Evolutionary conservation across 2,888 invertebrate species (phyloP).

Genomic region (Protula sp.): DNA sequence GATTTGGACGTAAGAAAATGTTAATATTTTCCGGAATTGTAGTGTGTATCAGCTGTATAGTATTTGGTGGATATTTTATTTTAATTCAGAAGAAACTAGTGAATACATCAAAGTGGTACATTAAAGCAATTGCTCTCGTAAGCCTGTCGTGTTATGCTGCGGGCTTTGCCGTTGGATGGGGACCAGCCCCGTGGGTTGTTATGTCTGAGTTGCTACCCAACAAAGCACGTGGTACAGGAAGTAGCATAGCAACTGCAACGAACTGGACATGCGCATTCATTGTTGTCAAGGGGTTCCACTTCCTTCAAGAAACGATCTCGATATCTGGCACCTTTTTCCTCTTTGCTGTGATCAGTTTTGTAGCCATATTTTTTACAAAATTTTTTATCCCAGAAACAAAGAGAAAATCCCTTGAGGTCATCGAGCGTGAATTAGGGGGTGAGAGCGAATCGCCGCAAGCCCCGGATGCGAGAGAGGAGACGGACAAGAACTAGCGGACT

Average conservation of each 20-base stretch:
- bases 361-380: slow-evolving; percentile 74
- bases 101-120: too few relatives aligned
- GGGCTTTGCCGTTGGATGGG: slow-evolving; percentile 53
- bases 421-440: too few relatives aligned
- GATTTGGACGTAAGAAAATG: slow-evolving; percentile 80
- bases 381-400: slow-evolving; percentile 86
- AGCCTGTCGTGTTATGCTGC: slow-evolving; percentile 48
- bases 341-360: slow-evolving; percentile 68
- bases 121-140: slow-evolving; percentile 40
- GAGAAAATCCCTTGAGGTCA: slow-evolving; percentile 86
- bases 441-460: too few relatives aligned
- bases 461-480: too few relatives aligned
- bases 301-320: slow-evolving; percentile 36
- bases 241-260: slow-evolving; percentile 80
- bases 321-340: slow-evolving; percentile 64
- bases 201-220: slow-evolving; percentile 62
- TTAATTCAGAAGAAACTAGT: slow-evolving; percentile 13
- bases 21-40: slow-evolving; percentile 72
- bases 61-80: slow-evolving; percentile 44
- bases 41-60: slow-evolving; percentile 40
- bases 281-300: slow-evolving; percentile 45
- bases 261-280: slow-evolving; percentile 59
- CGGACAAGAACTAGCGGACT: too few relatives aligned
- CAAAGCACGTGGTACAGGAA: slow-evolving; percentile 81
- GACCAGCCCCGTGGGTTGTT: slow-evolving; percentile 53